Evolutionary conservation across 2,797 vertebrate species (phyloP).

Genomic region (Macropodus opercularis): DNA sequence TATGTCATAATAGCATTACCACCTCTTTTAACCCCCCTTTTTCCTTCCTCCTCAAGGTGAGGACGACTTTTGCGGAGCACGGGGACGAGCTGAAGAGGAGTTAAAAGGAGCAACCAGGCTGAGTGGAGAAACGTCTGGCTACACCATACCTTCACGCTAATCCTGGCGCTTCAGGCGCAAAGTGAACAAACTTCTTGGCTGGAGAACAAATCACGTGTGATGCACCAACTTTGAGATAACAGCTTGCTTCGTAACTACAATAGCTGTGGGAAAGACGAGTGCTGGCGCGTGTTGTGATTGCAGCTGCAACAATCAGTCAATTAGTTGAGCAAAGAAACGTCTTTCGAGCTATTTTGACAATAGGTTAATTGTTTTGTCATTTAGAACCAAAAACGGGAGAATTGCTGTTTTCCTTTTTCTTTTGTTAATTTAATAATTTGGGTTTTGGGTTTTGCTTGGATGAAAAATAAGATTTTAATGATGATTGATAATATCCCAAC

Average conservation of each 20-base stretch:
- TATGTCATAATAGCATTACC: slow-evolving; percentile 52
- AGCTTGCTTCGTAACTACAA: slow-evolving; percentile 16
- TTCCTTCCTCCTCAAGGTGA: slow-evolving; percentile 46
- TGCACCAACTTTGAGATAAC: slow-evolving; percentile 14
- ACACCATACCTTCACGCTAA: slow-evolving; percentile 42
- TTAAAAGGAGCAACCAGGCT: slow-evolving; percentile 36
- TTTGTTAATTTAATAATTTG: neutral
- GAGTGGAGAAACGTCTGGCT: slow-evolving; percentile 38
- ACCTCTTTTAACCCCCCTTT: slow-evolving; percentile 42
- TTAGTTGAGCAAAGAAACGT: neutral
- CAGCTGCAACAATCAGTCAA: neutral
- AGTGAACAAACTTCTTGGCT: slow-evolving; percentile 19
- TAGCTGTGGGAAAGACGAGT: slow-evolving; percentile 14
- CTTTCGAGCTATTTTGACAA: neutral
- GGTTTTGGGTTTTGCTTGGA: neutral
- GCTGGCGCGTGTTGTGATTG: neutral
- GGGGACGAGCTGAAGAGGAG: slow-evolving; percentile 8
- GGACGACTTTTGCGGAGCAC: slow-evolving; percentile 53
- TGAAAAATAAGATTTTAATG: too few relatives aligned
- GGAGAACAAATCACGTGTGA: slow-evolving; percentile 16
- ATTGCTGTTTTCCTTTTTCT: neutral
- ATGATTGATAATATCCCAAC: too few relatives aligned
- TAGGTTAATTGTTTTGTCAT: neutral
- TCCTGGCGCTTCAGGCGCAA: slow-evolving; percentile 40
- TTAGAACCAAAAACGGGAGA: neutral